Evolutionary conservation across 2,113 vertebrate species (phyloP), one percentile per base, ranked within the genome.

Genomic region (Cynopterus brachyotis): DNA sequence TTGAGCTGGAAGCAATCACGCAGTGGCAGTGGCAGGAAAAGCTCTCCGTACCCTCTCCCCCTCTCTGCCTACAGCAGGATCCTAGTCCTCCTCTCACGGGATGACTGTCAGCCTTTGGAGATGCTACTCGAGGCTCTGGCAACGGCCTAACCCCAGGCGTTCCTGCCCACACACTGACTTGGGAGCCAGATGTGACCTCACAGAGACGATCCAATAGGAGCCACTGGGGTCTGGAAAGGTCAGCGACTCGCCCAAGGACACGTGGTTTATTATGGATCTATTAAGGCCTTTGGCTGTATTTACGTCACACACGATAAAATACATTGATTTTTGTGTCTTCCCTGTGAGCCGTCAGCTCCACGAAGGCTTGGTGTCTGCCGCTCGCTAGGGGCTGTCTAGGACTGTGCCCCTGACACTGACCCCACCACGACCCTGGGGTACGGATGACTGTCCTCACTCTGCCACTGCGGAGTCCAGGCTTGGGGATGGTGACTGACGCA

Each of bases 141-240:
- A 35, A 35, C 0, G 24, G 20, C 26, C 26, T 13, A 6, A 22
- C 10, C n/a, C 62, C 53, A 22, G 15, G 26, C 15, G 10, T 26
- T 59, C 59, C 66, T 22, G 60, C 66, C 53, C 64, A 47, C 2
- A 6, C 24, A 24, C 9, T 16, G 20, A 81, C 76, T n/a, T 59
- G 55, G 30, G 50, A 75, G 66, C 19, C 17, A 20, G 37, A 35
- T 10, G 69, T 26, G 35, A 45, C 22, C 32, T 17, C 69, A 19
- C 50, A 28, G 32, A 32, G 10, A 35, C 11, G 0, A 11, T 2
- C 15, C 1, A 3, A 8, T 2, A 24, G 22, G 13, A 24, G 50
- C 81, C 15, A 57, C 13, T 3, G 10, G 45, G 32, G 55, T 47
- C 35, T 28, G 59, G 55, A 6, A 32, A 53, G 47, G 2, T 26